phyloP scores from a whole-genome alignment of 2,113 vertebrate species.

The Melospiza georgiana region DNA sequence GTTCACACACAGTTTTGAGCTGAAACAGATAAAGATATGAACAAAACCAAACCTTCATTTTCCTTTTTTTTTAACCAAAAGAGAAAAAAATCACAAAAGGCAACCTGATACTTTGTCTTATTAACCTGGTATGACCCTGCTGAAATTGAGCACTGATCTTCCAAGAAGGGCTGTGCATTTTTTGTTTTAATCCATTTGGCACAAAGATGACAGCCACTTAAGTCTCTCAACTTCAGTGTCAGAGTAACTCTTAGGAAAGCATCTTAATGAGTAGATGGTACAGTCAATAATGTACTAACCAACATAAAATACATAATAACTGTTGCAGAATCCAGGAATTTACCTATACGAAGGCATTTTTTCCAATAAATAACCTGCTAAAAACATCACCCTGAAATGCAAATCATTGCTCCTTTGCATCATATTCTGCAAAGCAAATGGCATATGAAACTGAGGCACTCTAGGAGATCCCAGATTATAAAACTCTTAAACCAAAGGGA shows the following conservation, averaged over 20 bases:
- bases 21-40: not conserved
- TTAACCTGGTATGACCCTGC: constrained; percentile 5
- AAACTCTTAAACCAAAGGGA: not conserved
- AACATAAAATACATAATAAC: not conserved
- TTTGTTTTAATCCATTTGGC: not conserved
- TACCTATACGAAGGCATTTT: not conserved
- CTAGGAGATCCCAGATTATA: not conserved
- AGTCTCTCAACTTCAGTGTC: not conserved
- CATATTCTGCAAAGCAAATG: not conserved
- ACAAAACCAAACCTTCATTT: not conserved
- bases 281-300: not conserved
- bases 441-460: not conserved
- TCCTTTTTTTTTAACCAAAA: not conserved
- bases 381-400: not conserved
- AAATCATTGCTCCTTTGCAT: not conserved
- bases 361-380: not conserved
- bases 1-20: not conserved
- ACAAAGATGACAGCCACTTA: not conserved
- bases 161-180: not conserved
- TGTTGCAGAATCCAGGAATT: not conserved
- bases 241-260: not conserved
- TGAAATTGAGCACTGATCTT: not conserved
- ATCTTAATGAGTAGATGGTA: not conserved
- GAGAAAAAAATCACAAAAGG: not conserved
- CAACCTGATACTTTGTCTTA: not conserved